phyloP scores from a whole-genome alignment of 2,888 invertebrate species.

The Norana najaformis region DNA sequence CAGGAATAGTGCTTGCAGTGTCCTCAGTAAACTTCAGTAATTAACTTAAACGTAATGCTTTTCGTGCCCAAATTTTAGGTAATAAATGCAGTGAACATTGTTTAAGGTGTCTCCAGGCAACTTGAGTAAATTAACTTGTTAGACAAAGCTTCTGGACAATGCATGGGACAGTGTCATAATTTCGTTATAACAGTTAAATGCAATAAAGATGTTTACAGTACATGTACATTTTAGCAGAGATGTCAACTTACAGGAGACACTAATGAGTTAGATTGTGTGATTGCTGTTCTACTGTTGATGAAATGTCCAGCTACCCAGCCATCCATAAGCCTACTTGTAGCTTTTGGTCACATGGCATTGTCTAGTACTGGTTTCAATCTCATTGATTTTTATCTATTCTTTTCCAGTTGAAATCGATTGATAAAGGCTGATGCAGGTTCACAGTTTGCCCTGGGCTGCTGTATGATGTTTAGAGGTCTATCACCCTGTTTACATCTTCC shows the following conservation, averaged over 20 bases:
- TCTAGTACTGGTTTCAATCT: background rate
- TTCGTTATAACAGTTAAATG: too few relatives aligned
- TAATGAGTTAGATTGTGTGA: background rate
- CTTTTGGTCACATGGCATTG: background rate
- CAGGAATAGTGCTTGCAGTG: too few relatives aligned
- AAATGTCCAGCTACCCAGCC: background rate
- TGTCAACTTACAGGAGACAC: background rate
- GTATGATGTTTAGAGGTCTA: background rate
- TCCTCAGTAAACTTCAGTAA: too few relatives aligned
- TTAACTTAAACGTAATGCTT: too few relatives aligned
- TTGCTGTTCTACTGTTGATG: background rate
- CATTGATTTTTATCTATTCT: background rate
- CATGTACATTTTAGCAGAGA: background rate
- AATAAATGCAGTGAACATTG: background rate
- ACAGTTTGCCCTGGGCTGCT: background rate
- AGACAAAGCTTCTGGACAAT: too few relatives aligned
- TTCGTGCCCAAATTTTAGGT: too few relatives aligned
- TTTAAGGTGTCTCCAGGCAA: background rate
- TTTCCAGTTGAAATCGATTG: background rate
- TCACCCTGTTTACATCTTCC: background rate
- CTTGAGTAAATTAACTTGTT: background rate
- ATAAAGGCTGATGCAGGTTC: background rate
- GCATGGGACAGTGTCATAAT: too few relatives aligned
- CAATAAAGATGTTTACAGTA: too few relatives aligned
- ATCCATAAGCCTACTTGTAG: background rate